A percentile compares a stretch with the other conserved stretches of the same genome.
These are phyloP conservation scores for Stomatorhinus ivindoensis DNA, from an alignment of 2,113 vertebrate species.

Conservation along the genomic window DNA sequence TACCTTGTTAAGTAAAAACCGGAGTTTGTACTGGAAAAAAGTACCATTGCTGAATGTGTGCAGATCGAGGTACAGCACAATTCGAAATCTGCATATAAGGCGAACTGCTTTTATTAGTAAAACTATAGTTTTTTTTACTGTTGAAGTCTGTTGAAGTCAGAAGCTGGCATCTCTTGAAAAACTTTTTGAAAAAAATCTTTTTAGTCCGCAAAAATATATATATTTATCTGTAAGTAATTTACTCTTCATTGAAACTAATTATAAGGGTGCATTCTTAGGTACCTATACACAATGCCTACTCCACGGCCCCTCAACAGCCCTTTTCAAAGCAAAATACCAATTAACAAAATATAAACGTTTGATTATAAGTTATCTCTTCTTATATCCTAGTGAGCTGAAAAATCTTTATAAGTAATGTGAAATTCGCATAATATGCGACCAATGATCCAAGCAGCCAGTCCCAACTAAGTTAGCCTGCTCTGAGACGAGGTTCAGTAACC, in stretches of 20 bases:
- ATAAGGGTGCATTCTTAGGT: background rate
- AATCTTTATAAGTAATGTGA: background rate
- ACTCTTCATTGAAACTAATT: background rate
- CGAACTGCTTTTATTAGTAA: background rate
- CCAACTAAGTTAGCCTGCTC: background rate
- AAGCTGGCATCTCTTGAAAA: background rate
- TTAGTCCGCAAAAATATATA: background rate
- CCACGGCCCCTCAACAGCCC: background rate
- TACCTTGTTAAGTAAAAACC: slow-evolving; percentile 28
- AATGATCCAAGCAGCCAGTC: background rate
- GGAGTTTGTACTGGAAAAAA: background rate
- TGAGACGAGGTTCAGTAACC: background rate
- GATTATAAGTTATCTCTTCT: background rate
- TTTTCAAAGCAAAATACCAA: background rate
- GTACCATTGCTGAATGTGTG: background rate
- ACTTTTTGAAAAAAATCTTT: background rate
- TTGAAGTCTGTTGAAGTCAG: no score
- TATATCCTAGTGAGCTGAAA: background rate
- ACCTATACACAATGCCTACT: background rate
- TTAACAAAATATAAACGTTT: background rate
- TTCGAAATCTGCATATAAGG: background rate
- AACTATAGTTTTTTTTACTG: background rate
- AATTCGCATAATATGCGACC: background rate
- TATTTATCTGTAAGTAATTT: background rate
- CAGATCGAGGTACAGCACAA: background rate